Conservation (phyloP, 2,113 vertebrate species). For the Phalacrocorax brasilianus region DNA sequence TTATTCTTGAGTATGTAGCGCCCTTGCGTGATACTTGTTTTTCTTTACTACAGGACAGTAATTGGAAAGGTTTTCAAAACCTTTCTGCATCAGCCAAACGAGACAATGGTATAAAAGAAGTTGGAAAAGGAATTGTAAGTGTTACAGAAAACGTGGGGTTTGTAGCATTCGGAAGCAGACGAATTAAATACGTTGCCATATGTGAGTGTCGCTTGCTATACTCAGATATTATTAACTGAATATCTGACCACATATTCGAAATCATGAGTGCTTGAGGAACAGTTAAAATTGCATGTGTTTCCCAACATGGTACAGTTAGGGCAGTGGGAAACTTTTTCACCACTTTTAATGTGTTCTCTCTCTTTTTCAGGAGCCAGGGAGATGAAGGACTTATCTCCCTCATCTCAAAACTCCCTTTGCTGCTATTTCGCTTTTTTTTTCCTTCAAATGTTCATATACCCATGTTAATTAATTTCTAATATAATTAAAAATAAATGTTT, state of each 20-base stretch:
- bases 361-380: constrained; percentile 72
- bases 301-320: not conserved
- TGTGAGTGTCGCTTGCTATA: not conserved
- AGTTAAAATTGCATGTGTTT: constrained; percentile 32
- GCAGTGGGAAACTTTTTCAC: not conserved
- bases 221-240: not conserved
- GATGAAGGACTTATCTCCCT: constrained; percentile 61
- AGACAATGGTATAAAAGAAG: constrained; percentile 59
- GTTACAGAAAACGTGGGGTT: not conserved
- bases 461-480: constrained; percentile 45
- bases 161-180: not conserved
- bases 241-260: not conserved
- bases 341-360: constrained; percentile 63
- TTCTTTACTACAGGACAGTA: constrained; percentile 53
- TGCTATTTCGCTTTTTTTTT: constrained; percentile 27
- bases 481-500: constrained; percentile 61
- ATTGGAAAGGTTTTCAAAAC: constrained; percentile 45
- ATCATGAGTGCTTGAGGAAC: not conserved
- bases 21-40: constrained; percentile 23
- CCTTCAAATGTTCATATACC: constrained; percentile 45
- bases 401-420: constrained; percentile 63
- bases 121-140: constrained; percentile 64
- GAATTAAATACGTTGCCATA: not conserved
- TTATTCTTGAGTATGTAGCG: not conserved
- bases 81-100: constrained; percentile 33